Evolutionary conservation across 1,140 invertebrate species (phyloP).

Genomic region (Sarcophaga peregrina): DNA sequence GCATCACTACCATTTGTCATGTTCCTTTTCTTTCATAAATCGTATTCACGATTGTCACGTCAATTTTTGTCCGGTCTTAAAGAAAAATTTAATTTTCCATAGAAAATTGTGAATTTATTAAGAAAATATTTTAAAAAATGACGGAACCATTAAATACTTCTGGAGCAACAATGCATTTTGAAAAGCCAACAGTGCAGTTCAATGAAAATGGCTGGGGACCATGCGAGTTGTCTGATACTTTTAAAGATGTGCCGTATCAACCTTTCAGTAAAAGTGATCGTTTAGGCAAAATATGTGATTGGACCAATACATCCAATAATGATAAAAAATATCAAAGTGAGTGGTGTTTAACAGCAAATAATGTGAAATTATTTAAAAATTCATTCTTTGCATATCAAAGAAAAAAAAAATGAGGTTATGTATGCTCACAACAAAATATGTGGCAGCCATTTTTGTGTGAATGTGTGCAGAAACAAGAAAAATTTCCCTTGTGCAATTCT

Average conservation of each 20-base stretch:
- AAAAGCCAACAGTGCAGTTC: slow-evolving; percentile 64
- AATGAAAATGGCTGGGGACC: slow-evolving; percentile 89
- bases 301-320: slow-evolving; percentile 94
- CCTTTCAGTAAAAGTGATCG: slow-evolving; percentile 97
- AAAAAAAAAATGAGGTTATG: slow-evolving; percentile 61
- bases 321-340: slow-evolving; percentile 95
- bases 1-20: slow-evolving; percentile 7
- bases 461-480: slow-evolving; percentile 34
- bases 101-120: slow-evolving; percentile 26
- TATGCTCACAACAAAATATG: slow-evolving; percentile 49
- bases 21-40: slow-evolving; percentile 36
- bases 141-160: slow-evolving; percentile 62
- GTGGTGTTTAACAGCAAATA: slow-evolving; percentile 51
- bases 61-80: not conserved
- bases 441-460: slow-evolving; percentile 52
- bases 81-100: slow-evolving; percentile 38
- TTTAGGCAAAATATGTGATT: slow-evolving; percentile 97
- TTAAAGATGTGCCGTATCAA: slow-evolving; percentile 98
- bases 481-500: slow-evolving; percentile 43
- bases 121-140: slow-evolving; percentile 48
- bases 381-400: slow-evolving; percentile 41
- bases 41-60: slow-evolving; percentile 46
- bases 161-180: slow-evolving; percentile 57
- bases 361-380: slow-evolving; percentile 5
- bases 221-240: slow-evolving; percentile 91